Base-by-base conservation (phyloP, 2,113 vertebrate genomes). In the Aramus guarauna region DNA sequence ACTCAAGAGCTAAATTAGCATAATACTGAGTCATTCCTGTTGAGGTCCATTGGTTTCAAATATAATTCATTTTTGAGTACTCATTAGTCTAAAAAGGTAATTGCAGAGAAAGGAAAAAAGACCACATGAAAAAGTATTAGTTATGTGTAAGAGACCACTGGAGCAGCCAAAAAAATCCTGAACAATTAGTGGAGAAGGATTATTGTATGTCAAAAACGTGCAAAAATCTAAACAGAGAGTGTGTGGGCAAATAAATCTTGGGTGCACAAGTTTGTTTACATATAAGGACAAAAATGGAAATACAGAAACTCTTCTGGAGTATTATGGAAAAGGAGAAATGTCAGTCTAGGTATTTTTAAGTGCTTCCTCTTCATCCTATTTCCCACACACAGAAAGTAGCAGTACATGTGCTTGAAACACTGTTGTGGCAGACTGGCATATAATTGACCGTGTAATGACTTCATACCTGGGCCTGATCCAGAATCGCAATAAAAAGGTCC, bases 1-100 rank as follows among this genome's bases (percentile, higher is more conserved):
- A 60, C 63, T 24, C 64, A 71, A 95, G 75, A 67, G 48, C 23
- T 76, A 63, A 95, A 97, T 96, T 97, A 96, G 34, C 89, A 85
- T 96, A 93, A 80, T 83, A 92, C 18, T 96, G 67, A 96, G 62
- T 69, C 71, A 90, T 8, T 3, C 10, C 20, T 80, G 53, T 59
- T 88, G 60, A 95, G 62, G 53, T 67, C 50, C 55, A 69, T 30
- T 53, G 29, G 21, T 92, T 88, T 83, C 43, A 71, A 83, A 66
- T 56, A 85, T 37, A 85, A 95, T 83, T 97, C 36, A 59, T 22
- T 85, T 96, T 96, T 5, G 4, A 86, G 50, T 69, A 72, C 12
- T 60, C 48, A 71, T 96, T 91, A 91, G 67, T 91, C 81, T 95
- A 85, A 95, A 84, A 24, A 90, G 75, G 77, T 92, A 93, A 90